A percentile compares a stretch with the other conserved stretches of the same genome.
These are phyloP conservation scores for Trichoplusia ni DNA, from an alignment of 1,140 invertebrate species.

Conservation along the genomic window DNA sequence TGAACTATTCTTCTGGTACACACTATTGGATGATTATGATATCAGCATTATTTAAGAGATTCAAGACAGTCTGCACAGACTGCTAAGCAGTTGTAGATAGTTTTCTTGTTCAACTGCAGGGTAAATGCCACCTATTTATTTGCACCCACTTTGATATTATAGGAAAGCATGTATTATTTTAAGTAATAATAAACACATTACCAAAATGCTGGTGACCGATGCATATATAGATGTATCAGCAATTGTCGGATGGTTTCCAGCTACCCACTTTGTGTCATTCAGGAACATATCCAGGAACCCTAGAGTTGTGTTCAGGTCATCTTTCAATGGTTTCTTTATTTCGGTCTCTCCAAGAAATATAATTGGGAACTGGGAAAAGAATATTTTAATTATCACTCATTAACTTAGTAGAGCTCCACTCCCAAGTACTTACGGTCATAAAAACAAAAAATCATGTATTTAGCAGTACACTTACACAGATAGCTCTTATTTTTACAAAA, in stretches of 20 bases:
- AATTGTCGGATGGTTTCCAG: slow-evolving; percentile 84
- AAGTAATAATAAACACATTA: slow-evolving; percentile 80
- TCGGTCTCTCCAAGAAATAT: slow-evolving; percentile 82
- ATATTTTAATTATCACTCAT: too few relatives aligned
- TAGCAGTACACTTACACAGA: slow-evolving; percentile 77
- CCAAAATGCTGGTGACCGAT: slow-evolving; percentile 82
- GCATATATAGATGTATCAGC: slow-evolving; percentile 84
- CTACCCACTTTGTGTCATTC: slow-evolving; percentile 81
- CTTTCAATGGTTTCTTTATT: slow-evolving; percentile 81
- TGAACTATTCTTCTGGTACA: too few relatives aligned
- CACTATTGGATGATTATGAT: too few relatives aligned
- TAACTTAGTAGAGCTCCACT: slow-evolving; percentile 83
- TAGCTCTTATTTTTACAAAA: slow-evolving; percentile 77
- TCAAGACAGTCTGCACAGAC: too few relatives aligned
- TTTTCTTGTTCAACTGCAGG: too few relatives aligned
- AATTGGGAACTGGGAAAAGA: slow-evolving; percentile 82
- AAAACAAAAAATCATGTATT: slow-evolving; percentile 85
- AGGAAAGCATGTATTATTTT: slow-evolving; percentile 57
- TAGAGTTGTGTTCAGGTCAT: slow-evolving; percentile 82
- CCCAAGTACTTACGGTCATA: slow-evolving; percentile 84
- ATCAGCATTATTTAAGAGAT: too few relatives aligned
- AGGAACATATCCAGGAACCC: slow-evolving; percentile 83
- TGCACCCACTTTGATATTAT: slow-evolving; percentile 50
- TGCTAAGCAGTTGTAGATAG: too few relatives aligned
- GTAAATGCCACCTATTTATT: too few relatives aligned